phyloP scores from a whole-genome alignment of 2,888 invertebrate genomes.

The Laspeyria flexula region DNA sequence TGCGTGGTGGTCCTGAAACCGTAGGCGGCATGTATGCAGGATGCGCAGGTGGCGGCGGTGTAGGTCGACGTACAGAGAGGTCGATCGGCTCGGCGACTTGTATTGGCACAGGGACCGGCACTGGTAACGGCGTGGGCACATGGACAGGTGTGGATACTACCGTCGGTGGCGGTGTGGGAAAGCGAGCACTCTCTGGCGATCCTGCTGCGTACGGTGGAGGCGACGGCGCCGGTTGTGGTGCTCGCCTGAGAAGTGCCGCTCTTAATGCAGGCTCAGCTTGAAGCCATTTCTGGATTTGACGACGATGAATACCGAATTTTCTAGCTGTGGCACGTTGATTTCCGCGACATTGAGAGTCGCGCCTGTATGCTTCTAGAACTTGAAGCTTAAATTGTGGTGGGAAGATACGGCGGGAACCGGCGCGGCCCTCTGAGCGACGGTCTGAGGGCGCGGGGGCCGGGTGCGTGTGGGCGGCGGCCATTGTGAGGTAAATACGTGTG shows the following conservation, averaged over 20 bases:
- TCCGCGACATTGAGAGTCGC: conserved; percentile 94
- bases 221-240: conserved; percentile 80
- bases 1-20: conserved; percentile 73
- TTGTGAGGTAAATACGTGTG: conserved; percentile 66
- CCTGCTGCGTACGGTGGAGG: conserved; percentile 78
- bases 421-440: conserved; percentile 84
- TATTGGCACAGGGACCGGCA: conserved; percentile 59
- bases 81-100: conserved; percentile 69
- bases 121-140: conserved; percentile 50
- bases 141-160: conserved; percentile 52
- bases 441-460: conserved; percentile 79
- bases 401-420: conserved; percentile 95
- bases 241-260: conserved; percentile 87
- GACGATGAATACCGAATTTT: conserved; percentile 95
- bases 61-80: conserved; percentile 67
- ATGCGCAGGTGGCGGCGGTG: conserved; percentile 70
- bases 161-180: conserved; percentile 74
- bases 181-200: conserved; percentile 76
- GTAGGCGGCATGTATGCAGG: conserved; percentile 57
- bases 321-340: conserved; percentile 96
- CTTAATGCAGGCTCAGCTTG: conserved; percentile 93
- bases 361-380: conserved; percentile 94
- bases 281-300: conserved; percentile 97
- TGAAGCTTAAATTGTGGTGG: conserved; percentile 95
- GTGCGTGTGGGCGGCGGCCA: conserved; percentile 82